These are phyloP conservation scores for Agapornis roseicollis DNA, from an alignment of 2,113 vertebrate genomes.

Conservation along the genomic window DNA sequence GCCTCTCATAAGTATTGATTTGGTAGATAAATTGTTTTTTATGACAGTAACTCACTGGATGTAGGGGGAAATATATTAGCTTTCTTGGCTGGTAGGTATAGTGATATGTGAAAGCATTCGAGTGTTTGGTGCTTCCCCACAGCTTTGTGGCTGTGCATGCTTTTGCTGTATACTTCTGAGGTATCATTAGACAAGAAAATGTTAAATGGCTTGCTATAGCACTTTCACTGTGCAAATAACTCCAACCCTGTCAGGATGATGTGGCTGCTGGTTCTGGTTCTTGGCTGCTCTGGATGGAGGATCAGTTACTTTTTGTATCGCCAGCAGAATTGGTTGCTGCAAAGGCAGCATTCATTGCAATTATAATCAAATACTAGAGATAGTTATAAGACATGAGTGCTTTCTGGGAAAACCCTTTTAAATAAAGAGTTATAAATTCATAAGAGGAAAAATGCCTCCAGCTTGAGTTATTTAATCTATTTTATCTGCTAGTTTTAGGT, in stretches of 20 bases:
- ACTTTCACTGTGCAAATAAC: background rate
- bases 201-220: background rate
- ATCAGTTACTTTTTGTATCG: background rate
- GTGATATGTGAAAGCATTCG: background rate
- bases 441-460: background rate
- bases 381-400: background rate
- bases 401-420: conserved; percentile 40
- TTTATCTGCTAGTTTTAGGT: background rate
- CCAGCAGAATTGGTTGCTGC: background rate
- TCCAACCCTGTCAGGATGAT: background rate
- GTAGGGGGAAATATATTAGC: rapidly evolving
- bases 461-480: background rate
- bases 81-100: background rate
- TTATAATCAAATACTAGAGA: conserved; percentile 11
- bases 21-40: background rate
- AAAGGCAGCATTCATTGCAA: background rate
- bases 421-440: conserved; percentile 36
- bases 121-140: background rate
- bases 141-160: rapidly evolving
- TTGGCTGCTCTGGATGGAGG: background rate
- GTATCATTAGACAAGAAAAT: background rate
- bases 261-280: background rate
- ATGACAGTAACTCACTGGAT: rapidly evolving
- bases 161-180: background rate
- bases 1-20: background rate